Evolutionary conservation across 2,113 vertebrate species (phyloP).

Genomic region (Lampris megalopsis): DNA sequence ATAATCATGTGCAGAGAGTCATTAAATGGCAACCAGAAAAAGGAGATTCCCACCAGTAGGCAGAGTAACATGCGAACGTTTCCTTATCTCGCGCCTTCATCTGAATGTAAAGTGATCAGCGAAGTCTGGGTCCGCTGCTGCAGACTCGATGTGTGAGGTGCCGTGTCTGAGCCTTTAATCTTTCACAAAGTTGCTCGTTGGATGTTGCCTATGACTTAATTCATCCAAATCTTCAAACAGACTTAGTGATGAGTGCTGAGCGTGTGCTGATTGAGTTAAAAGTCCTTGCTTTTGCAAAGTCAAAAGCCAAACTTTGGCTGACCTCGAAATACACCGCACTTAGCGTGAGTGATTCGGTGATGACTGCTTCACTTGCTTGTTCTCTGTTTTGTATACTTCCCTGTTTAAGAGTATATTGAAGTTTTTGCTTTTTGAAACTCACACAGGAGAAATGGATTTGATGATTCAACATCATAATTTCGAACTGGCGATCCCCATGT

Average conservation of each 20-base stretch:
- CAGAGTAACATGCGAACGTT: constrained; percentile 16
- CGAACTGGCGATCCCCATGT: too few species aligned
- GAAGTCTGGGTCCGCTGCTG: constrained; percentile 8
- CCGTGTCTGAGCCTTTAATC: constrained; percentile 41
- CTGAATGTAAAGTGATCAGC: constrained; percentile 27
- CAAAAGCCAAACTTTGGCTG: constrained; percentile 29
- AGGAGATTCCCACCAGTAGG: constrained; percentile 20
- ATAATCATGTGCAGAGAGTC: constrained; percentile 43
- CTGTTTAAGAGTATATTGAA: neutral
- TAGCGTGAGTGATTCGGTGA: constrained; percentile 5
- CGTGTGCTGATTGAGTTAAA: constrained; percentile 50
- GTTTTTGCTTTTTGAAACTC: neutral
- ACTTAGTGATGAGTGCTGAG: constrained; percentile 54
- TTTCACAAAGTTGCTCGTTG: constrained; percentile 32
- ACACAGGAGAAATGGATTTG: too few species aligned
- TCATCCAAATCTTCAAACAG: constrained; percentile 70
- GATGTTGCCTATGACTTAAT: constrained; percentile 61
- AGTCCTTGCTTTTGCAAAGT: constrained; percentile 46
- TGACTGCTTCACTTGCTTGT: neutral
- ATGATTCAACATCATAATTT: neutral
- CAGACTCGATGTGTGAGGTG: neutral
- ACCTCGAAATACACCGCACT: constrained; percentile 13
- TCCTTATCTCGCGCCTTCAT: constrained; percentile 8
- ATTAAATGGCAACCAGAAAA: constrained; percentile 43
- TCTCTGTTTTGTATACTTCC: neutral